Percentiles rank a stretch among this genome's conserved stretches.
These are phyloP conservation scores for Shargacucullia verbasci DNA, from an alignment of 2,888 invertebrate genomes.

Conservation along the genomic window DNA sequence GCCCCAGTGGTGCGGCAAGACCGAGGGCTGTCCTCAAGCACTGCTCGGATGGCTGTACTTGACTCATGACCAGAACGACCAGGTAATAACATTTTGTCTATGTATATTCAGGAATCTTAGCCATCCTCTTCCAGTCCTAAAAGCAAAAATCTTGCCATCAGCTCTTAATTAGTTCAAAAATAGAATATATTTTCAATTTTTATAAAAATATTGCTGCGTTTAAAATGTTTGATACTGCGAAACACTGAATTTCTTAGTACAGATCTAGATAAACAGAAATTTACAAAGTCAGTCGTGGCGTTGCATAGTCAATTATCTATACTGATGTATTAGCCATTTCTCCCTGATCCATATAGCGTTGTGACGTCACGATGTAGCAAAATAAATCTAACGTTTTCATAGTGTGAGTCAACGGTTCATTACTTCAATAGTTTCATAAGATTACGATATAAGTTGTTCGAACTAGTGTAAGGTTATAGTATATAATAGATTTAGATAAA, in stretches of 20 bases:
- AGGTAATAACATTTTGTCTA: constrained; percentile 67
- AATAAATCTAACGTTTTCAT: constrained; percentile 48
- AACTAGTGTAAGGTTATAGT: constrained; percentile 3
- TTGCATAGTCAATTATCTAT: constrained; percentile 14
- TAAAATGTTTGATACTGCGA: not conserved
- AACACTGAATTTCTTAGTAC: constrained; percentile 4
- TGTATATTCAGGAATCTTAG: not conserved
- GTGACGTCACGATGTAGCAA: constrained; percentile 52
- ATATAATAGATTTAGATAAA: not conserved
- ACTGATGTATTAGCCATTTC: constrained; percentile 36
- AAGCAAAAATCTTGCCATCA: constrained; percentile 9
- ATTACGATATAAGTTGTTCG: constrained; percentile 8
- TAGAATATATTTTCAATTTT: constrained; percentile 32
- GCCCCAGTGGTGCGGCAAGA: constrained; percentile 84
- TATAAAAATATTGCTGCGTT: not conserved
- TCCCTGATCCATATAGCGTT: constrained; percentile 33
- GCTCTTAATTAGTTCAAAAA: constrained; percentile 43
- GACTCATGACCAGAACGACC: constrained; percentile 83
- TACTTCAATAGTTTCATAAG: constrained; percentile 34
- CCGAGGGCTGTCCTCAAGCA: constrained; percentile 79
- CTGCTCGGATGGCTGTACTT: constrained; percentile 84
- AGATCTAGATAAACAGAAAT: constrained; percentile 7
- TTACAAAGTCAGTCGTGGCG: no score
- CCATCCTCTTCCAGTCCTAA: not conserved
- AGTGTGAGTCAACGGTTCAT: constrained; percentile 41